Base-by-base conservation (phyloP, 1,140 invertebrate genomes). In the Chironomus striatipennis region DNA sequence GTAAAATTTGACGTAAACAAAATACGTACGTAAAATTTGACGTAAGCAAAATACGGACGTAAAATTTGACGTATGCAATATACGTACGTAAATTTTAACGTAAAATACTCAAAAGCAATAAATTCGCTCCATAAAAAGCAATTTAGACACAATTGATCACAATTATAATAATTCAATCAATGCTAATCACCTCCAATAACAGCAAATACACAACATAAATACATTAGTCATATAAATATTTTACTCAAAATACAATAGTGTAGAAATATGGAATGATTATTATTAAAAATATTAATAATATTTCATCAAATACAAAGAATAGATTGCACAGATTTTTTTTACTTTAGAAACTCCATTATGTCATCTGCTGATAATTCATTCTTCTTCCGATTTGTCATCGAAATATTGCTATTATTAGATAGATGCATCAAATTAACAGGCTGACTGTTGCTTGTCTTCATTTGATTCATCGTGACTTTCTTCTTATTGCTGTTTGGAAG, bases 341-440 rank as follows among this genome's bases (percentile, higher is more conserved):
- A 70, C 18, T 70, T 70, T 20, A 70, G 18, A 12, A 70, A 70
- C 18, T 70, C 65, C 65, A 70, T 70, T 0, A 70, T 70, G 18
- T 70, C 65, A 12, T 70, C 65, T 3, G 65, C 65, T 3, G n/a
- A 18, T 20, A 70, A 10, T 20, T 70, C 65, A 20, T 18, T 21
- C 1, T 70, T 70, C 20, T 70, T 70, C 9, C 65, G n/a, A 70
- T 70, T 70, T 2, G 17, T 18, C 7, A 70, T 4, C 10, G 9
- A 18, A 70, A 1, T 21, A 70, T 70, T 70, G 18, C 20, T 18
- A 21, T 18, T 70, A 17, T 70, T 70, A 9, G n/a, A 18, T 7
- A 10, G 7, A 18, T 70, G 65, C 65, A 70, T 70, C 18, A 70
- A 70, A 21, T 20, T 21, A 6, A 70, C 18, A 18, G 17, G 65